Evolutionary conservation across 2,888 invertebrate species (phyloP), one percentile per base, ranked within the genome.

Genomic region (Nymphalis urticae): DNA sequence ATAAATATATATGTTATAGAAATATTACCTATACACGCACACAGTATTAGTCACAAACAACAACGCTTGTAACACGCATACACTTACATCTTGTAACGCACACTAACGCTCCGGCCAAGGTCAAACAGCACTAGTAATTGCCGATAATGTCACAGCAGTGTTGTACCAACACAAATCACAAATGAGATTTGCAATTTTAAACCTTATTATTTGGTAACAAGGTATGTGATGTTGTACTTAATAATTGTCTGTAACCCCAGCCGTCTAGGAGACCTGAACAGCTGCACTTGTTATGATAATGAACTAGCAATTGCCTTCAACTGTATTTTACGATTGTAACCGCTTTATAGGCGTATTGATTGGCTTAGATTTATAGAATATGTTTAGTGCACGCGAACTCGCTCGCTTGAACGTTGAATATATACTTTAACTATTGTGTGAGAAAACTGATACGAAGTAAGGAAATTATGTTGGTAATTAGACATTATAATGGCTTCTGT

Each of bases 201-300:
- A 2, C 13, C 42, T 42, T 58, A 58, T 19, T 1, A 2, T 19
- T 6, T 10, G 9, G 9, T 5, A 6, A 10, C 42, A 58, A 21
- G 19, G 42, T 8, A 1, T 9, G 19, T 7, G n/a, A 16, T 13
- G 5, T 13, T 58, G 36, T 13, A 36, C 19, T 42, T 0, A 19
- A 13, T 19, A 58, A 9, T 19, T 58, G n/a, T n/a, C 10, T 19
- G 42, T 42, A 58, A 42, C 54, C 58, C 36, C 36, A 58, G 58
- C 58, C 58, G 42, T 58, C 36, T 58, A 58, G 58, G 58, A 58
- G 58, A 58, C 65, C 60, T 60, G 42, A 19, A 19, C 66, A 56
- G 54, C 66, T 66, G 66, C 54, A 32, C 56, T 64, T 48, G 71
- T 65, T 71, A 67, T 69, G 72, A 62, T 68, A 70, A 70, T 70